Percentiles rank a stretch among this genome's conserved stretches.
These are phyloP conservation scores for Drosophila picticornis DNA, from an alignment of 2,888 invertebrate genomes.

Conservation along the genomic window DNA sequence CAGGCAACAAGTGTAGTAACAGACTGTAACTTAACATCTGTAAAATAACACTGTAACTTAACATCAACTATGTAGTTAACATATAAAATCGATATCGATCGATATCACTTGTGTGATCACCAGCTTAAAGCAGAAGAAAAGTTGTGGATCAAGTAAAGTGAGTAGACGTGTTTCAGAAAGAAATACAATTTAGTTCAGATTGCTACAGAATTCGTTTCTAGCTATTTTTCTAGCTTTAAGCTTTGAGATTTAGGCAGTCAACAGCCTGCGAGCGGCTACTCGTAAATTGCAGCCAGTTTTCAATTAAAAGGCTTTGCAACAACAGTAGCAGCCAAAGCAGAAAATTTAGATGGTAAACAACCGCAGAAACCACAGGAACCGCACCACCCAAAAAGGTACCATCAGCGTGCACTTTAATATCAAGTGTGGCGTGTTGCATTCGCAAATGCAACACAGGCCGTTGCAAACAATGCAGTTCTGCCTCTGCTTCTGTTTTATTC, in stretches of 20 bases:
- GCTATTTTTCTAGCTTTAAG: neutral
- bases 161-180: neutral
- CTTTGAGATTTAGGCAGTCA: conserved; percentile 16
- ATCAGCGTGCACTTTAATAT: conserved; percentile 52
- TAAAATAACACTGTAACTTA: too few species aligned
- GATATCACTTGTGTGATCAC: too few species aligned
- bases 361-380: conserved; percentile 36
- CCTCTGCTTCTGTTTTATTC: neutral
- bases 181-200: neutral
- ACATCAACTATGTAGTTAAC: too few species aligned
- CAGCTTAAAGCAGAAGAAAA: too few species aligned
- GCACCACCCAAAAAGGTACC: conserved; percentile 28
- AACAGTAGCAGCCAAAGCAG: conserved; percentile 7
- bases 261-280: conserved; percentile 1
- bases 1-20: too few species aligned
- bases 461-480: conserved; percentile 54
- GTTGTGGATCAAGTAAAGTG: too few species aligned
- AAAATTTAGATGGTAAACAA: conserved; percentile 31
- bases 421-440: conserved; percentile 51
- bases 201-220: neutral
- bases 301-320: conserved; percentile 34
- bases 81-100: too few species aligned
- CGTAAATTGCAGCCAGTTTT: conserved; percentile 49
- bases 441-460: conserved; percentile 39
- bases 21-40: too few species aligned